Conservation (phyloP, 2,888 invertebrate genomes). For the Metacarcinus magister region DNA sequence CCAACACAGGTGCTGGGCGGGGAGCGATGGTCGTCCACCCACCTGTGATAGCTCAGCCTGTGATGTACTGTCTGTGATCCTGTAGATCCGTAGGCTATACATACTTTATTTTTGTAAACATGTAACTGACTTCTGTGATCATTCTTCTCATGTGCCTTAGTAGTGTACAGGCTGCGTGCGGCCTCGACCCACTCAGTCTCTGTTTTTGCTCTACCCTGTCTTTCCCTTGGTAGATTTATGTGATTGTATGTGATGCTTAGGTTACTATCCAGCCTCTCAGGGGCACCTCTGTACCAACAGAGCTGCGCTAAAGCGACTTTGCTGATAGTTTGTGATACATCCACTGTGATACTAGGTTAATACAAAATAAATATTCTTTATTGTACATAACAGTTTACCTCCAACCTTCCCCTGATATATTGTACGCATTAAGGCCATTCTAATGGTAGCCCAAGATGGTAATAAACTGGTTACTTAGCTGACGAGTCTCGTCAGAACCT, state of each 20-base stretch:
- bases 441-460: not conserved
- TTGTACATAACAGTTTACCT: constrained; percentile 5
- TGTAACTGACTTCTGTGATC: constrained; percentile 66
- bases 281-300: not conserved
- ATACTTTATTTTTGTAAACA: not conserved
- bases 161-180: constrained; percentile 62
- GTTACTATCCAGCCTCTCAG: constrained; percentile 17
- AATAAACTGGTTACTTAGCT: not conserved
- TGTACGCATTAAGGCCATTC: not conserved
- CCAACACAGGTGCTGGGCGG: not conserved
- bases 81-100: not conserved
- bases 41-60: constrained; percentile 74
- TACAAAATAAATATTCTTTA: not conserved
- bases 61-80: constrained; percentile 67
- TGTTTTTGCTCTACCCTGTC: constrained; percentile 62
- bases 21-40: constrained; percentile 33
- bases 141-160: constrained; percentile 79
- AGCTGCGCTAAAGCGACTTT: not conserved
- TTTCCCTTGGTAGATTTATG: constrained; percentile 57
- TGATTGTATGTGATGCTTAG: constrained; percentile 58
- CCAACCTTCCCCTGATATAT: not conserved
- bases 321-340: constrained; percentile 54
- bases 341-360: constrained; percentile 63
- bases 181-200: not conserved
- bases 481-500: not conserved